Base-by-base conservation (phyloP, 2,797 vertebrate species). In the Tauraco hartlaubi region DNA sequence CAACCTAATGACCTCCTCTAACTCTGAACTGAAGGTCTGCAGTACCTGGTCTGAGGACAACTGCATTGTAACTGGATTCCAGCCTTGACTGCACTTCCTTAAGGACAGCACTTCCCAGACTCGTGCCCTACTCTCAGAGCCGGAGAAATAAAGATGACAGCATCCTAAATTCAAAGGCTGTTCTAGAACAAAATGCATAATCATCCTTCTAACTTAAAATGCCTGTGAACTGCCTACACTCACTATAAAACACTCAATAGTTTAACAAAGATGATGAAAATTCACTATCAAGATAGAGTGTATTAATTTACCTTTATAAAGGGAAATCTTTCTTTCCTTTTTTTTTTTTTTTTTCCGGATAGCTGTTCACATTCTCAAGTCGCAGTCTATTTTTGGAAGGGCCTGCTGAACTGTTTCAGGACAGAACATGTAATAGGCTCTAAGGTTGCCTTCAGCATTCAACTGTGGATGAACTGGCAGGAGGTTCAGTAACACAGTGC, bases 371-470 rank as follows among this genome's bases (percentile, higher is more conserved):
- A 8, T 21, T 62, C 31, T 33, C 51, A 51, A 37, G 48, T 43
- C 67, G 67, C 58, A 62, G 21, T 4, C 71, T 92, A 33, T 88
- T 93, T 92, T 51, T 44, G 52, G 83, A 72, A 78, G 63, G 61
- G 17, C 7, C 33, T 83, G 59, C 67, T 91, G 74, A 25, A 55
- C 73, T 71, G 58, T 64, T 92, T 54, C 67, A 90, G 85, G 89
- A 82, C 88, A 91, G 86, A 86, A 55, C 56, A 78, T 39, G 21
- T 9, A 88, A 75, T 77, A 15, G 54, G 23, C 80, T 80, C 58
- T 26, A 29, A 93, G 92, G 84, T 74, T 92, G 92, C 90, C 82
- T 88, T 76, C 86, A 93, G 89, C 85, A n/a, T 46, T 88, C 55
- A 35, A 11, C 62, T 44, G 62, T 17, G 91, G 93, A 56, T 86